Evolutionary conservation across 2,113 vertebrate genomes (phyloP).

Genomic region (Gnathonemus echidnorhynchus): DNA sequence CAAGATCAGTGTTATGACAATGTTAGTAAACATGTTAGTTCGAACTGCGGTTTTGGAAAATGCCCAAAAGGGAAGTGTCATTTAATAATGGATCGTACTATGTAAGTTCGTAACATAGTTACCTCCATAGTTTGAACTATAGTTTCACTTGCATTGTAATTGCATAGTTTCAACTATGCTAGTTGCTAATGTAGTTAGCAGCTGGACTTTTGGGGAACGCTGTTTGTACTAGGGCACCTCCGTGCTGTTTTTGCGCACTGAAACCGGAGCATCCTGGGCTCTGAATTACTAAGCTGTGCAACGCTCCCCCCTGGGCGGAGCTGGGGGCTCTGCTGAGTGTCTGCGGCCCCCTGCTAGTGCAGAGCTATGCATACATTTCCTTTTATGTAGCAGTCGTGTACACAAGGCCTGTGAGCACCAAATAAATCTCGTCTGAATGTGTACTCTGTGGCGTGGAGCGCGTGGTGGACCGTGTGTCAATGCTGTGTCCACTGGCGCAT

Average conservation of each 20-base stretch:
- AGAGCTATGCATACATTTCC: not conserved
- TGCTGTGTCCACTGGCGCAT: not conserved
- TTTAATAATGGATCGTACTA: not conserved
- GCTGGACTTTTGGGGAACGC: not conserved
- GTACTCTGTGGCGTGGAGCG: not conserved
- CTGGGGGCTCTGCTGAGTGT: not conserved
- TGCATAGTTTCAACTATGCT: not conserved
- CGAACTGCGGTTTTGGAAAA: not conserved
- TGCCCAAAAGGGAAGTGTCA: not conserved
- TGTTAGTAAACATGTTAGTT: not conserved
- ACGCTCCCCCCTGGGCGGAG: not conserved
- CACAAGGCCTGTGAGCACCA: not conserved
- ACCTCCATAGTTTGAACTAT: not conserved
- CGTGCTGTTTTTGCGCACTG: not conserved
- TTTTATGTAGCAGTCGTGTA: not conserved
- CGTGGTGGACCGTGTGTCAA: not conserved
- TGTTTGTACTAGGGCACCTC: too few species aligned
- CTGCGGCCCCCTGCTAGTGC: not conserved
- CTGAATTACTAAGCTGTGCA: not conserved
- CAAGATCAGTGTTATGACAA: not conserved
- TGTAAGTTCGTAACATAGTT: not conserved
- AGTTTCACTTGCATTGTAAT: not conserved
- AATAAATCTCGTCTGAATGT: not conserved
- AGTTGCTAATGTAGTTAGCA: not conserved
- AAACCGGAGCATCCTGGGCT: not conserved